These are phyloP conservation scores for Lepilemur septentrionalis DNA, from an alignment of 2,797 vertebrate species.

Conservation along the genomic window DNA sequence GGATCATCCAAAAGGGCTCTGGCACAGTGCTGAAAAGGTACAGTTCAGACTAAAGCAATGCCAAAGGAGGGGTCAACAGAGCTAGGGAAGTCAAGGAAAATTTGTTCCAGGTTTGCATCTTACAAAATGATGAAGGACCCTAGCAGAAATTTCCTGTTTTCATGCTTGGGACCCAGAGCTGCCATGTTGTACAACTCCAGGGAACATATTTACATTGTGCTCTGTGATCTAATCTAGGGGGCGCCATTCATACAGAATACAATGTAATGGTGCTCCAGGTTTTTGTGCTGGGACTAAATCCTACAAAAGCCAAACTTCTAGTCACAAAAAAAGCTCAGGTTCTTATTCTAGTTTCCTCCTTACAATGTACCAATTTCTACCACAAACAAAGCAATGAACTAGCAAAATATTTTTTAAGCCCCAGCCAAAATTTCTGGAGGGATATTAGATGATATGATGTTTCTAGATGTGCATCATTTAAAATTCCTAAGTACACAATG, in stretches of 20 bases:
- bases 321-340: not conserved
- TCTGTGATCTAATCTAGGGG: not conserved
- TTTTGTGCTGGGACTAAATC: not conserved
- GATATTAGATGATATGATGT: not conserved
- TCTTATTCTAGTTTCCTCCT: not conserved
- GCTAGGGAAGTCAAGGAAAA: not conserved
- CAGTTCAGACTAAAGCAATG: not conserved
- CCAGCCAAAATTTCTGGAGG: not conserved
- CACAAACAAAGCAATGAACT: not conserved
- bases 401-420: not conserved
- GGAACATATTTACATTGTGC: too few relatives aligned
- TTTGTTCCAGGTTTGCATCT: not conserved
- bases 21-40: not conserved
- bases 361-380: not conserved
- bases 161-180: not conserved
- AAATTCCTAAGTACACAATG: not conserved
- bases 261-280: not conserved
- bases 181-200: too few relatives aligned
- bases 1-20: not conserved
- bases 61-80: not conserved
- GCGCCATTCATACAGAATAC: rapidly evolving
- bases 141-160: not conserved
- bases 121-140: not conserved
- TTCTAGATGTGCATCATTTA: not conserved
- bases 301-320: not conserved